phyloP scores from a whole-genome alignment of 2,888 invertebrate species.

The Pantelozetes paolii region DNA sequence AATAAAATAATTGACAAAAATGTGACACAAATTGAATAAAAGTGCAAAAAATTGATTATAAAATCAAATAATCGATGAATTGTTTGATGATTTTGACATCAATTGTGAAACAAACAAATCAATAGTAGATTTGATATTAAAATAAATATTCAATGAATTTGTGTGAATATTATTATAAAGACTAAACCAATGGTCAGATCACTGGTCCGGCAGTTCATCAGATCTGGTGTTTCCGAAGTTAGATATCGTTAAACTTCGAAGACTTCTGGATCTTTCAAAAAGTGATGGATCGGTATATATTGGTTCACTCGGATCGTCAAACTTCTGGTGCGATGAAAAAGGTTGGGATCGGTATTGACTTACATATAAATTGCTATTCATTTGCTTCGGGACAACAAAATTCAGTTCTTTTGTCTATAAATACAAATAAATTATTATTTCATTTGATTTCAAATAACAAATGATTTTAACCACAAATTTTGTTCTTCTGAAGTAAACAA shows the following conservation, averaged over 20 bases:
- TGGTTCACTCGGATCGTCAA: constrained; percentile 85
- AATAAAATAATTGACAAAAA: too few species aligned
- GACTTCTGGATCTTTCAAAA: constrained; percentile 74
- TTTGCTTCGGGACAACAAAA: background rate
- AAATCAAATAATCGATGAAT: too few species aligned
- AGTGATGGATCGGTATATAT: constrained; percentile 88
- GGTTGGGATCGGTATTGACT: background rate
- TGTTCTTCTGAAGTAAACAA: constrained; percentile 44
- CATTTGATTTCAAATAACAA: background rate
- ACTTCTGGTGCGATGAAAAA: constrained; percentile 52
- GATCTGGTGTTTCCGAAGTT: constrained; percentile 17
- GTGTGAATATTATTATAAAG: too few species aligned
- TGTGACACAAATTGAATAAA: too few species aligned
- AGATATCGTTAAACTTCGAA: constrained; percentile 46
- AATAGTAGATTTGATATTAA: too few species aligned
- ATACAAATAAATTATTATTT: background rate
- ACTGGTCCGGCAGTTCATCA: background rate
- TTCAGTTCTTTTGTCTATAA: constrained; percentile 14
- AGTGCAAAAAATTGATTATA: too few species aligned
- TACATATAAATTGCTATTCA: constrained; percentile 39
- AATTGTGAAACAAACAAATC: too few species aligned
- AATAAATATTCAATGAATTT: too few species aligned
- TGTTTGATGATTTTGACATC: too few species aligned
- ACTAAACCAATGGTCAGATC: too few species aligned
- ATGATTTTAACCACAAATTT: constrained; percentile 42